phyloP scores from a whole-genome alignment of 2,888 invertebrate species.

The Mythimna albipuncta region DNA sequence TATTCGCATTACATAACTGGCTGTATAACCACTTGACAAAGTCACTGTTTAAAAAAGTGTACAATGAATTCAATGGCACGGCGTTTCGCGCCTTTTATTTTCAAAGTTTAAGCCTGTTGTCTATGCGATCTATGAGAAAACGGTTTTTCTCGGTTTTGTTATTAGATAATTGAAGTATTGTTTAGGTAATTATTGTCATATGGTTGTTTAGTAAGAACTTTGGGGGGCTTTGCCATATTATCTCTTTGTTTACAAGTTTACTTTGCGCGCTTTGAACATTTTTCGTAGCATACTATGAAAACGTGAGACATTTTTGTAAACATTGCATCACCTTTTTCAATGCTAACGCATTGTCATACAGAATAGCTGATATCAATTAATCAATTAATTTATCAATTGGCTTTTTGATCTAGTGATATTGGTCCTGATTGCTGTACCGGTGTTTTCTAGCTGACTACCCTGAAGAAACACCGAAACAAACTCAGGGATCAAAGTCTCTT shows the following conservation, averaged over 20 bases:
- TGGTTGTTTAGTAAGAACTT: background rate
- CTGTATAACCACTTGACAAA: constrained; percentile 23
- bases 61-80: constrained; percentile 12
- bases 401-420: no score
- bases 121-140: constrained; percentile 37
- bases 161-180: constrained; percentile 46
- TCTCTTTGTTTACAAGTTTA: constrained; percentile 3
- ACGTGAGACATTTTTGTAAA: background rate
- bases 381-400: no score
- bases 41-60: constrained; percentile 28
- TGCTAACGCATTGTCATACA: background rate
- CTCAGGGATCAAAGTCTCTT: no score
- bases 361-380: no score
- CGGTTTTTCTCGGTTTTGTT: constrained; percentile 37
- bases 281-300: background rate
- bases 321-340: background rate
- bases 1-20: constrained; percentile 33
- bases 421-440: no score
- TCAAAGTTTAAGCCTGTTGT: constrained; percentile 14
- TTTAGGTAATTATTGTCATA: constrained; percentile 28
- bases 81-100: constrained; percentile 9
- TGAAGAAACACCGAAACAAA: no score
- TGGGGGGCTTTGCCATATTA: background rate
- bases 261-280: background rate
- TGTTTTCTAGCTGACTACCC: no score